Conservation (phyloP, 2,113 vertebrate genomes). For the Pterocles orientalis region DNA sequence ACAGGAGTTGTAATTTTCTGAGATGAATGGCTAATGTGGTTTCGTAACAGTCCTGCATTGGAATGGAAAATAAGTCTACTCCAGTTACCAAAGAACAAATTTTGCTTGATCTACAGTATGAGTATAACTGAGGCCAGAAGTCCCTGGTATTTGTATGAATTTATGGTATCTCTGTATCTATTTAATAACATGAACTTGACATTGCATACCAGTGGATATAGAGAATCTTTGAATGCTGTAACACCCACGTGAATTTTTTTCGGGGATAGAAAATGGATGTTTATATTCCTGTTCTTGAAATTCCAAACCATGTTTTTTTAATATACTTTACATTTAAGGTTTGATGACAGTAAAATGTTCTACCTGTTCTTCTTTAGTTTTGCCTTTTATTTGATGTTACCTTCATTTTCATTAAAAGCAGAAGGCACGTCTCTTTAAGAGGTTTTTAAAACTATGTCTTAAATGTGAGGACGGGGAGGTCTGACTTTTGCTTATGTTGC, state of each 20-base stretch:
- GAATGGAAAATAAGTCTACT: conserved; percentile 45
- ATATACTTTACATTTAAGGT: conserved; percentile 55
- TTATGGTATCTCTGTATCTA: conserved; percentile 41
- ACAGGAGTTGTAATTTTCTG: not conserved
- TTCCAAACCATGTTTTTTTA: conserved; percentile 50
- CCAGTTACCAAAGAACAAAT: conserved; percentile 77
- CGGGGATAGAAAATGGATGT: conserved; percentile 34
- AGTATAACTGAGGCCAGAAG: not conserved
- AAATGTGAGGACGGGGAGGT: not conserved
- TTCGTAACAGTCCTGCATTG: conserved; percentile 36
- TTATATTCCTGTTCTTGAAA: conserved; percentile 61
- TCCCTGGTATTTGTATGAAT: conserved; percentile 40
- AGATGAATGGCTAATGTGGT: not conserved
- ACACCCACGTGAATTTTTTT: conserved; percentile 17
- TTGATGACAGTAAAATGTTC: conserved; percentile 65
- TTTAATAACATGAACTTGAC: conserved; percentile 32
- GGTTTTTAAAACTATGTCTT: not conserved
- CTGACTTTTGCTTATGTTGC: not conserved
- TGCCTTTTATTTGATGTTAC: conserved; percentile 40
- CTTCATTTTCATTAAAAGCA: conserved; percentile 21
- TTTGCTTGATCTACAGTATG: conserved; percentile 59
- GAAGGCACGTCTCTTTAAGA: not conserved
- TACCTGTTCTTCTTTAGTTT: conserved; percentile 44
- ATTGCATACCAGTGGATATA: conserved; percentile 37
- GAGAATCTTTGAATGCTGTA: conserved; percentile 33